Evolutionary conservation across 2,113 vertebrate species (phyloP).

Genomic region (Notiomystis cincta): DNA sequence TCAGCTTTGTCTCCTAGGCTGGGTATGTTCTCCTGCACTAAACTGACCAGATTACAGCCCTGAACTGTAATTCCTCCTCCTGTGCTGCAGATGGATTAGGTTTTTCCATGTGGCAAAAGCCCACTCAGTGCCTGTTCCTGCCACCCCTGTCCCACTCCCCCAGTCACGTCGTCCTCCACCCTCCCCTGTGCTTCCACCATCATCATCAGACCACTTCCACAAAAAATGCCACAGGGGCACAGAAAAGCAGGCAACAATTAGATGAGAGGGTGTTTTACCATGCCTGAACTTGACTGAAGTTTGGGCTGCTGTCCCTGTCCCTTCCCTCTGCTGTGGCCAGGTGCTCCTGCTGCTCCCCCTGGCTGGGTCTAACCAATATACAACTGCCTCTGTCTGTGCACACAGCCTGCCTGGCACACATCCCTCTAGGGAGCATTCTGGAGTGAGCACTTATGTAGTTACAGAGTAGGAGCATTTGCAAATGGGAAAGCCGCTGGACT

Average conservation of each 20-base stretch:
- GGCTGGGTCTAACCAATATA: neutral
- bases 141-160: neutral
- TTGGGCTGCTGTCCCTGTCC: neutral
- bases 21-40: neutral
- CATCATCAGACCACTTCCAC: neutral
- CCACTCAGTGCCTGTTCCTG: neutral
- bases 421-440: neutral
- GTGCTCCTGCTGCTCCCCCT: neutral
- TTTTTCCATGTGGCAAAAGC: neutral
- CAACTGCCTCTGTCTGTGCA: fast-evolving
- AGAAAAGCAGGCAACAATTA: neutral
- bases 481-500: neutral
- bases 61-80: neutral
- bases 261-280: neutral
- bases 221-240: neutral
- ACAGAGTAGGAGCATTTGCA: neutral
- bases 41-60: neutral
- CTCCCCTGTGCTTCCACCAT: neutral
- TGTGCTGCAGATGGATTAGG: neutral
- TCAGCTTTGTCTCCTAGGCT: neutral
- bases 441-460: neutral
- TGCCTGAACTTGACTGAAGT: neutral
- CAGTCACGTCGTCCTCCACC: neutral
- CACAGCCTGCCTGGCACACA: neutral
- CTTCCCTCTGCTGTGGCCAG: neutral